Evolutionary conservation across 2,113 vertebrate genomes (phyloP).

Genomic region (rabbit (Oryctolagus cuniculus)): mOryCun1.1 NC_091445.1:70953501-70954000

Average conservation of each 20-base stretch:
- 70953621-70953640: constrained; percentile 40
- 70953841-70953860: neutral
- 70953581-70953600: constrained; percentile 56
- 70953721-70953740: neutral
- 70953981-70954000: neutral
- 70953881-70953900: constrained; percentile 8
- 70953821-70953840: neutral
- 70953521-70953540: constrained; percentile 55
- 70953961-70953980: neutral
- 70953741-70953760: neutral
- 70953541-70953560: constrained; percentile 66
- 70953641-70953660: neutral
- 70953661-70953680: neutral
- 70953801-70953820: neutral
- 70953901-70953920: neutral
- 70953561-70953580: constrained; percentile 54
- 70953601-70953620: constrained; percentile 6
- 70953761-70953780: neutral
- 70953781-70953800: neutral
- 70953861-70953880: neutral
- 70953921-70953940: neutral
- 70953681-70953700: neutral
- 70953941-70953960: neutral
- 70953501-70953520: constrained; percentile 67
- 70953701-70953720: constrained; percentile 4